These are phyloP conservation scores for Poliocrania exsul DNA, from an alignment of 2,797 vertebrate species.

Conservation along the genomic window DNA sequence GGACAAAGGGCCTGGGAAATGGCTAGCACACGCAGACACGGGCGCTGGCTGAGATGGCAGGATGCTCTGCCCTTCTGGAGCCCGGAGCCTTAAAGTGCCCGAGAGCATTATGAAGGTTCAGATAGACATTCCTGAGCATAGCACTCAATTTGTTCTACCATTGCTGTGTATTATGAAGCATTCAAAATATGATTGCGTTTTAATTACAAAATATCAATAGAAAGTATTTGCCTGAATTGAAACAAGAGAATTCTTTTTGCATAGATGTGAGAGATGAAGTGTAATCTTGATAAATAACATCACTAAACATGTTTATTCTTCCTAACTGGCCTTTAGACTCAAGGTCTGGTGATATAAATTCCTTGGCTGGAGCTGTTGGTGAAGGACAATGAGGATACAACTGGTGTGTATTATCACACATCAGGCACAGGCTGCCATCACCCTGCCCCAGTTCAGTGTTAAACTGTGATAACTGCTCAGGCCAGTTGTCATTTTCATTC, in stretches of 20 bases:
- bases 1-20: conserved; percentile 60
- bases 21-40: conserved; percentile 41
- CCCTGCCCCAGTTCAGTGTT: accelerated
- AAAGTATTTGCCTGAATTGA: not conserved
- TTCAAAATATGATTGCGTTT: not conserved
- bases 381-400: not conserved
- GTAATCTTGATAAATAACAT: not conserved
- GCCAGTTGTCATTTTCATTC: not conserved
- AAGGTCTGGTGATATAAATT: not conserved
- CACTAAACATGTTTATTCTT: not conserved
- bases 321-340: not conserved
- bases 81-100: not conserved
- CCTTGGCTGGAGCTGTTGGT: not conserved
- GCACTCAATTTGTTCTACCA: not conserved
- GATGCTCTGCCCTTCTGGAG: not conserved
- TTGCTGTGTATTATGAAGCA: not conserved
- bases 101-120: not conserved
- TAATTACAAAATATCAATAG: not conserved
- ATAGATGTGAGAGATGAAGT: accelerated
- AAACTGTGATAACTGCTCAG: not conserved
- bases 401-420: accelerated
- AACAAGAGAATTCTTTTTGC: not conserved
- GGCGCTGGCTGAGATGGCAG: not conserved
- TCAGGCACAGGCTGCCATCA: not conserved
- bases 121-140: not conserved